Conservation (phyloP, 2,113 vertebrate species). For the Conger conger region DNA sequence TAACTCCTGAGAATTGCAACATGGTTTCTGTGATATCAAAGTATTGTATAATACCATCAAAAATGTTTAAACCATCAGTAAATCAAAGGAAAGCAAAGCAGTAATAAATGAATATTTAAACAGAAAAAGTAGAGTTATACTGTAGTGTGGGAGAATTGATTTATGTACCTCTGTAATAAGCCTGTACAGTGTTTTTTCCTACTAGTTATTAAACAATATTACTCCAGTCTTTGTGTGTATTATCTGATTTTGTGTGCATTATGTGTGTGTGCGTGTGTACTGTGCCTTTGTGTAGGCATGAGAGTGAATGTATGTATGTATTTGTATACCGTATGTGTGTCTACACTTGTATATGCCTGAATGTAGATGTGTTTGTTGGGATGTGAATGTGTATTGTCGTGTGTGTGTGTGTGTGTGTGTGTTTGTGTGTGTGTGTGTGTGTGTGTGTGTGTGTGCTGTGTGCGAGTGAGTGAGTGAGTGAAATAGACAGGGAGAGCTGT, state of each 20-base stretch:
- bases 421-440: neutral
- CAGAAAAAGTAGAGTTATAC: too few relatives aligned
- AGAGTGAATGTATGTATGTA: neutral
- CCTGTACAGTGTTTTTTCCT: too few relatives aligned
- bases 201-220: too few relatives aligned
- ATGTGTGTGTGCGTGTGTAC: neutral
- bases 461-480: neutral
- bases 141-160: too few relatives aligned
- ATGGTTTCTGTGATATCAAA: neutral
- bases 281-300: constrained; percentile 2
- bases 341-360: neutral
- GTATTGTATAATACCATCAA: neutral
- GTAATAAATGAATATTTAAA: neutral
- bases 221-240: neutral
- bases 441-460: neutral
- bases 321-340: neutral
- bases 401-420: neutral
- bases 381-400: too few relatives aligned
- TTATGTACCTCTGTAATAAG: too few relatives aligned
- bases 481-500: neutral
- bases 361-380: too few relatives aligned
- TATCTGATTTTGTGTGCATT: neutral
- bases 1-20: neutral
- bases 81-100: neutral
- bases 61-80: neutral